Percentiles rank a stretch among this genome's conserved stretches.
Evolutionary conservation across 23 tunicate genomes (phyloP).

Genomic region (Ciona savignyi): DNA sequence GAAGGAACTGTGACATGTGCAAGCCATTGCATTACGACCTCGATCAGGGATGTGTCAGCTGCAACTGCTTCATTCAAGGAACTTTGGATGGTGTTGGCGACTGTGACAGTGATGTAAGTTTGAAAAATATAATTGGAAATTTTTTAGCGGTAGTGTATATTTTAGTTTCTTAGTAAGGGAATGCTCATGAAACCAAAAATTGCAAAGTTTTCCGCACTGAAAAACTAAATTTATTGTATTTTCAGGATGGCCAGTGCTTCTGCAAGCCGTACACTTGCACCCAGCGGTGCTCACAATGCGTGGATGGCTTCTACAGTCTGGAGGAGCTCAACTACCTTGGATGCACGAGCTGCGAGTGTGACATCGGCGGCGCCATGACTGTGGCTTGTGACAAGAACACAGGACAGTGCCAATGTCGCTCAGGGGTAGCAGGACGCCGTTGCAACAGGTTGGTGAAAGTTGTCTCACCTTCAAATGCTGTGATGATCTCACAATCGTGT

Average conservation of each 20-base stretch:
- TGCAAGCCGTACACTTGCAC: slow-evolving; percentile 96
- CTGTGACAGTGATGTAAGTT: slow-evolving; percentile 69
- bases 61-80: slow-evolving; percentile 91
- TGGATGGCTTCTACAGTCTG: slow-evolving; percentile 80
- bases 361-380: slow-evolving; percentile 89
- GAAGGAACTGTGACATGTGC: slow-evolving; percentile 89
- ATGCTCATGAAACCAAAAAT: too few relatives aligned
- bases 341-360: slow-evolving; percentile 84
- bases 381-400: slow-evolving; percentile 65
- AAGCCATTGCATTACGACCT: slow-evolving; percentile 66
- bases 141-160: background rate
- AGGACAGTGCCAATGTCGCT: slow-evolving; percentile 82
- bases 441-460: slow-evolving; percentile 55
- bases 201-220: too few relatives aligned
- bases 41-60: slow-evolving; percentile 61
- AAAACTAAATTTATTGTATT: background rate
- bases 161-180: too few relatives aligned
- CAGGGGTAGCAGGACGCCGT: slow-evolving; percentile 55
- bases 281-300: slow-evolving; percentile 92
- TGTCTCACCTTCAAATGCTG: background rate
- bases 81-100: slow-evolving; percentile 92
- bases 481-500: too few relatives aligned
- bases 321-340: slow-evolving; percentile 94
- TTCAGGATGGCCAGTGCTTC: slow-evolving; percentile 83
- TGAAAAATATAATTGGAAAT: background rate